Conservation (phyloP, 2,113 vertebrate species). For the Strix aluco region DNA sequence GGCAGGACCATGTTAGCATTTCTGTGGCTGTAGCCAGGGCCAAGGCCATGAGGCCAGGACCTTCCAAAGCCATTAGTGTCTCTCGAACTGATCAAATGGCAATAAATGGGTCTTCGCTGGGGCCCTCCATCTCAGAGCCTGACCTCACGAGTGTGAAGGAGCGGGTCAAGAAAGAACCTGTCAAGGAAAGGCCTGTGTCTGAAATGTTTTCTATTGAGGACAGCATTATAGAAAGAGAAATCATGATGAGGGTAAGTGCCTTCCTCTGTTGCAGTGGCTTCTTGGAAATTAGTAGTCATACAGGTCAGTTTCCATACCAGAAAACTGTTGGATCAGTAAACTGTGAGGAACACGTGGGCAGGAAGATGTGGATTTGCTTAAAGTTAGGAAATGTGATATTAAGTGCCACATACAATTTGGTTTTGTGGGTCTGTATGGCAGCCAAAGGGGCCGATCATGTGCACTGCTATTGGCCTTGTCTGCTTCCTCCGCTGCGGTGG, state of each 20-base stretch:
- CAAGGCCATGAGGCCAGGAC: conserved; percentile 69
- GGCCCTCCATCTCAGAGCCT: conserved; percentile 94
- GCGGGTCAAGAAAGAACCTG: conserved; percentile 90
- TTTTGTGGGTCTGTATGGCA: background rate
- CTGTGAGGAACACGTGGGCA: rapidly evolving
- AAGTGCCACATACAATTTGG: background rate
- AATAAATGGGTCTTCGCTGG: conserved; percentile 84
- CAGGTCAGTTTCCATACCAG: background rate
- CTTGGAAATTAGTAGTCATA: background rate
- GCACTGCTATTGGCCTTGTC: background rate
- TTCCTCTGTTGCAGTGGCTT: background rate
- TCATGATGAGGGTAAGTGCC: conserved; percentile 89
- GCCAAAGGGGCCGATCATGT: background rate
- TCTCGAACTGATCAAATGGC: conserved; percentile 84
- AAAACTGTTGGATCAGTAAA: background rate
- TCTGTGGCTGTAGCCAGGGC: conserved; percentile 70
- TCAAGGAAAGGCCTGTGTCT: conserved; percentile 94
- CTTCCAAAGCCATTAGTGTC: conserved; percentile 76
- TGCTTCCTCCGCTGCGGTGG: background rate
- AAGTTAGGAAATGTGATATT: background rate
- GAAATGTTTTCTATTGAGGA: conserved; percentile 97
- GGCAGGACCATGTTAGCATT: conserved; percentile 68
- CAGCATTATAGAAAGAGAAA: conserved; percentile 96
- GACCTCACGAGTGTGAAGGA: conserved; percentile 97
- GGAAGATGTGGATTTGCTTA: background rate